Conservation (phyloP, 2,113 vertebrate genomes). For the Xiphorhynchus elegans region DNA sequence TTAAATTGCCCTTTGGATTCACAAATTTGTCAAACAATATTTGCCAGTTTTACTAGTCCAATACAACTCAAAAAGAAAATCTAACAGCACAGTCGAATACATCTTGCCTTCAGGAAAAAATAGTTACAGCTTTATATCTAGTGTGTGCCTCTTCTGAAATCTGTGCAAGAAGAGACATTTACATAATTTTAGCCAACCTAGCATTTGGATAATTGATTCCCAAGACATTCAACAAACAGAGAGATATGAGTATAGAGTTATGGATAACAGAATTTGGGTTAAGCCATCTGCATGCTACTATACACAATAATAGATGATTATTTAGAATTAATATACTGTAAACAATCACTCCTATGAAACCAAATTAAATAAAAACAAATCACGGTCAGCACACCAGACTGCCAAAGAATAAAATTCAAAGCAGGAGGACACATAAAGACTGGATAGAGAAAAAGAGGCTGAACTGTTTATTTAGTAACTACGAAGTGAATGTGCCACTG, state of each 20-base stretch:
- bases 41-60: background rate
- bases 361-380: background rate
- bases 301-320: background rate
- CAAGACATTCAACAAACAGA: background rate
- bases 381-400: background rate
- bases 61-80: background rate
- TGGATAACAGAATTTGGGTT: background rate
- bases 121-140: background rate
- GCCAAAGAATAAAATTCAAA: background rate
- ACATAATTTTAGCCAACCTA: background rate
- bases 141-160: background rate
- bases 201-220: background rate
- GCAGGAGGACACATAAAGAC: background rate
- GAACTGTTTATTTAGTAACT: background rate
- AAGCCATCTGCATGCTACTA: background rate
- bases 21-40: background rate
- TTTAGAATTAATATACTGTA: background rate
- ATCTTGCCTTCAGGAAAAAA: background rate
- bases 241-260: background rate
- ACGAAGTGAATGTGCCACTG: constrained; percentile 51
- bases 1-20: background rate
- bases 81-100: background rate
- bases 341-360: background rate
- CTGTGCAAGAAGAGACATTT: background rate
- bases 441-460: background rate